These are phyloP conservation scores for Hippocampus comes DNA, from an alignment of 2,113 vertebrate genomes.

Conservation along the genomic window DNA sequence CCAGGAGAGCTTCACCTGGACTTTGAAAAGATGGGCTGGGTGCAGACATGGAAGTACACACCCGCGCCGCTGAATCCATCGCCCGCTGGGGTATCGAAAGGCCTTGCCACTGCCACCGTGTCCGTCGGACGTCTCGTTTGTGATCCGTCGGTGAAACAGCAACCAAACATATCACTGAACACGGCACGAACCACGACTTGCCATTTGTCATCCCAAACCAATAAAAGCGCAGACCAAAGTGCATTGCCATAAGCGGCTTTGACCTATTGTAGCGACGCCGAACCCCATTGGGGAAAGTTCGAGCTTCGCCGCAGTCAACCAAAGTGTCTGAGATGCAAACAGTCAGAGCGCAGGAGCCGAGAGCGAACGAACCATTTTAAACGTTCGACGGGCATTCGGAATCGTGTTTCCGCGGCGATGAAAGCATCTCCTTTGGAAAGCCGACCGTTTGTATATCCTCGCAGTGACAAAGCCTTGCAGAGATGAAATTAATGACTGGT, in stretches of 20 bases:
- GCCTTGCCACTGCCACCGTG: slow-evolving; percentile 40
- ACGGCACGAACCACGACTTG: slow-evolving; percentile 44
- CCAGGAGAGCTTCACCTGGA: slow-evolving; percentile 66
- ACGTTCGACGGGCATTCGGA: slow-evolving; percentile 49
- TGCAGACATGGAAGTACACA: slow-evolving; percentile 56
- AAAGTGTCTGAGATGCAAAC: slow-evolving; percentile 70
- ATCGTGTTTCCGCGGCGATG: slow-evolving; percentile 57
- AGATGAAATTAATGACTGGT: slow-evolving; percentile 56
- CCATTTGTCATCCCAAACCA: slow-evolving; percentile 69
- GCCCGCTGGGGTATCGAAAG: slow-evolving; percentile 23
- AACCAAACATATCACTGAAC: slow-evolving; percentile 37
- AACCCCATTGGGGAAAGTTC: slow-evolving; percentile 46
- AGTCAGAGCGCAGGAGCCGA: slow-evolving; percentile 50
- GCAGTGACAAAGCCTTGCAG: slow-evolving; percentile 62
- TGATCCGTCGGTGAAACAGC: slow-evolving; percentile 4
- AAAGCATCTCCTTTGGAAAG: slow-evolving; percentile 45
- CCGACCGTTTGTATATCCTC: slow-evolving; percentile 49
- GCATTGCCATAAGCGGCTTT: slow-evolving; percentile 58
- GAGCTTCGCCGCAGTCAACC: slow-evolving; percentile 65
- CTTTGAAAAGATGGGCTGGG: slow-evolving; percentile 59
- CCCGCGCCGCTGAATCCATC: background rate
- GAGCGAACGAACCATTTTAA: slow-evolving; percentile 39
- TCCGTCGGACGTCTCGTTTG: slow-evolving; percentile 18
- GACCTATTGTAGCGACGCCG: slow-evolving; percentile 47
- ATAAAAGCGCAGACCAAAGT: slow-evolving; percentile 80